Conservation (phyloP, 2,888 invertebrate genomes). For the Diaphora mendica region DNA sequence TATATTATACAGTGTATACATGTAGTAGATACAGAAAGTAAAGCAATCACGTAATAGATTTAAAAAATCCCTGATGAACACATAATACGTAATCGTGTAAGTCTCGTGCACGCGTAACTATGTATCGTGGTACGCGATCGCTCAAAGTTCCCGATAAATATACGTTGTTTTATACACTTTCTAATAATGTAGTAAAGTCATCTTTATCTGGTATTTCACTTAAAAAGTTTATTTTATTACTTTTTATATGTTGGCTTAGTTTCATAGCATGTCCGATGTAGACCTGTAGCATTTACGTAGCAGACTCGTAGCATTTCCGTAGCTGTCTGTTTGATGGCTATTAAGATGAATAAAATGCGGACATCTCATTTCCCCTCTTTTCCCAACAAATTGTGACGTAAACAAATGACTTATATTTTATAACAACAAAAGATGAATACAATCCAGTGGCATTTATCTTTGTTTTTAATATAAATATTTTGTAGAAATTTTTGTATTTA, state of each 20-base stretch:
- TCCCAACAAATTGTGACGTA: not conserved
- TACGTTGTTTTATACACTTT: not conserved
- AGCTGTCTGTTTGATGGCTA: not conserved
- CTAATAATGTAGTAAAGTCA: not conserved
- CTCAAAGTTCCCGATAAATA: not conserved
- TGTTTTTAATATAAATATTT: not conserved
- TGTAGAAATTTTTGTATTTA: not conserved
- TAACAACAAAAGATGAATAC: not conserved
- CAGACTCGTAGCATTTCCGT: not conserved
- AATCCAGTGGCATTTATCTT: not conserved
- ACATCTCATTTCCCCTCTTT: not conserved
- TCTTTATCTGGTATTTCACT: not conserved
- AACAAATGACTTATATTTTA: not conserved
- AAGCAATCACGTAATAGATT: too few relatives aligned
- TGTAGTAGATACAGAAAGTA: too few relatives aligned
- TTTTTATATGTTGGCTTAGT: not conserved
- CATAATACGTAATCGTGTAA: too few relatives aligned
- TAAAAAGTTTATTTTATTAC: not conserved
- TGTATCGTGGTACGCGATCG: not conserved
- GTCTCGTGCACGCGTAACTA: too few relatives aligned
- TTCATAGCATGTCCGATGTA: not conserved
- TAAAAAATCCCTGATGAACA: not conserved
- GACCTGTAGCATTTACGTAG: not conserved
- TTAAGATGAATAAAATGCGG: not conserved
- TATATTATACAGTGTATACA: too few relatives aligned